Base-by-base conservation (phyloP, 2,113 vertebrate species). In the Neotragus pygmaeus region DNA sequence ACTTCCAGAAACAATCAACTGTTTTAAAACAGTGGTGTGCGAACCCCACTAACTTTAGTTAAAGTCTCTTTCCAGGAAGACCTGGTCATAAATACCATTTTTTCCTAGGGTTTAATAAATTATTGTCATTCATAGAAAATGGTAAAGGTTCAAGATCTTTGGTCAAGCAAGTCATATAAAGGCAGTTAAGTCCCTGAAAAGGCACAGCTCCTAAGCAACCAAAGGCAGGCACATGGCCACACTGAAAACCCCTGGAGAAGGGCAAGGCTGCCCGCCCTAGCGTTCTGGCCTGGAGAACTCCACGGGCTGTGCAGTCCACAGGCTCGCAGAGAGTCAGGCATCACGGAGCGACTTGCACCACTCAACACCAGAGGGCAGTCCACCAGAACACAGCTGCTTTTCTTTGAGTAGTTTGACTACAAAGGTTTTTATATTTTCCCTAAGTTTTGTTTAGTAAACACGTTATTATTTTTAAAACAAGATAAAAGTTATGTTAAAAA, bases 361-460 rank as follows among this genome's bases (percentile, higher is more conserved):
- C 0, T 33, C 43, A 28, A 60, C 51, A n/a, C 14, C 16, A 17
- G 45, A 75, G 51, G 45, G 15, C n/a, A 7, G 7, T 1, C 28
- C 8, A 17, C 23, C 43, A 43, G 66, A 12, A 70, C 11, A 21
- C 47, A 92, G n/a, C 27, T 39, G 28, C 28, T n/a, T 88, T 66
- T 47, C 85, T 45, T 8, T 25, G 43, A 43, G 1, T 27, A 33
- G 27, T 43, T n/a, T 30, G n/a, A 51, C 43, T 19, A 51, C 58
- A 73, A 66, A 81, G 28, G 57, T 82, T 92, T 86, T 86, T 53
- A 73, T 60, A 70, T 53, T 60, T 82, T 73, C 36, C 75, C 53
- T 82, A 53, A 60, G 28, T 45, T 53, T 45, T 92, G 33, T 36
- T 82, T 23, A 28, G 11, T 43, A 73, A 60, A 60, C 21, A n/a